These are phyloP conservation scores for Lutjanus erythropterus DNA, from an alignment of 2,113 vertebrate species.

Conservation along the genomic window DNA sequence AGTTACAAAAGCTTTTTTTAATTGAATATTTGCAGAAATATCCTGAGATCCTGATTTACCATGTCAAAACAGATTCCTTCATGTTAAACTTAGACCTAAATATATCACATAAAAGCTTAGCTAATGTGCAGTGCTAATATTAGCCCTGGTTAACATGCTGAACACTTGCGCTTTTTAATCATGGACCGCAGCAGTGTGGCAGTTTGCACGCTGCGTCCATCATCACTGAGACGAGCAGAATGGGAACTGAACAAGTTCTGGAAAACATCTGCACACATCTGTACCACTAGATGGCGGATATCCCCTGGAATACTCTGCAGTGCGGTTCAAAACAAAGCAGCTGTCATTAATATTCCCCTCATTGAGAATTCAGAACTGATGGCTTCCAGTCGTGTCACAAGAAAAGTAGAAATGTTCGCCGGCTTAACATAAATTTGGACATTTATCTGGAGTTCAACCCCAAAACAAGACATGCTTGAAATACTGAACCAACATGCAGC, in stretches of 20 bases:
- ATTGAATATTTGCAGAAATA: no score
- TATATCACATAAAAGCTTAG: conserved; percentile 23
- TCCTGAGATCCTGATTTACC: conserved; percentile 1
- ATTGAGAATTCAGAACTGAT: conserved; percentile 8
- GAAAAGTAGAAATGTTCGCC: not conserved
- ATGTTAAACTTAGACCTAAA: conserved; percentile 3
- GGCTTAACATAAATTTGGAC: not conserved
- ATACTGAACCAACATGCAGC: conserved; percentile 11
- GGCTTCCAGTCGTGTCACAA: not conserved
- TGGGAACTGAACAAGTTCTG: not conserved
- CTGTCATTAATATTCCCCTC: conserved; percentile 38
- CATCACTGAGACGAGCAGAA: not conserved
- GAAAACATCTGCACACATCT: conserved; percentile 65
- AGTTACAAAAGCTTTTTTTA: not conserved
- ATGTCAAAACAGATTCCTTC: not conserved
- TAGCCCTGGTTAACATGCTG: conserved; percentile 2
- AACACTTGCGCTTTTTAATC: conserved; percentile 10
- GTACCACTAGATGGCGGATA: conserved; percentile 76
- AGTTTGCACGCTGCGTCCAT: not conserved
- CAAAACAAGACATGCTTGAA: conserved; percentile 26
- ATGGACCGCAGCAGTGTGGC: not conserved
- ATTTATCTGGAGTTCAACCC: not conserved
- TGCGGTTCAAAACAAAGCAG: not conserved
- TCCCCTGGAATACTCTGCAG: conserved; percentile 26
- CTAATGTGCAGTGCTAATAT: conserved; percentile 37